phyloP scores from a whole-genome alignment of 2,797 vertebrate genomes.

The Coccyzus lansbergi region DNA sequence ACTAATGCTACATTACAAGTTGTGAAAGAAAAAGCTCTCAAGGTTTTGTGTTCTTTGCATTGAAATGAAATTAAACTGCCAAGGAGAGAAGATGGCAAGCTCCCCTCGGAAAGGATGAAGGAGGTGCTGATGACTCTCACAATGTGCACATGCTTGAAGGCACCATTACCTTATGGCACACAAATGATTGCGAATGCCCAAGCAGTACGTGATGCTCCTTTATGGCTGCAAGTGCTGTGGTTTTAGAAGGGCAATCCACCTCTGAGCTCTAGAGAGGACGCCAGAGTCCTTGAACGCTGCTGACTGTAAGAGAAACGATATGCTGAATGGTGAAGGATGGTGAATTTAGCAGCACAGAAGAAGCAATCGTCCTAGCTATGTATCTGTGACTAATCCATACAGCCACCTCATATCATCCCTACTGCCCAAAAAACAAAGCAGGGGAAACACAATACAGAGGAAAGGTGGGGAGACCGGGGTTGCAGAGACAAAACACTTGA shows the following conservation, averaged over 20 bases:
- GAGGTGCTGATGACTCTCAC: not conserved
- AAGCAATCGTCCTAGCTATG: not conserved
- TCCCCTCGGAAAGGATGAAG: not conserved
- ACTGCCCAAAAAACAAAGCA: not conserved
- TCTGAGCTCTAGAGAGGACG: not conserved
- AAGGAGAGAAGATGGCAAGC: not conserved
- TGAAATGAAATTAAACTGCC: not conserved
- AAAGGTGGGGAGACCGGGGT: not conserved
- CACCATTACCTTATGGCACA: not conserved
- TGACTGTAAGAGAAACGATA: not conserved
- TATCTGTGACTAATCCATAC: rapidly evolving
- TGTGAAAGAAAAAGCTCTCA: not conserved
- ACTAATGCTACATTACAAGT: not conserved
- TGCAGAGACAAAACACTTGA: not conserved
- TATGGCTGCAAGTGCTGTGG: not conserved
- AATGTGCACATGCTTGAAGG: rapidly evolving
- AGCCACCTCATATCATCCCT: not conserved
- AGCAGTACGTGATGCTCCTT: not conserved
- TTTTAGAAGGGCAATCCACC: not conserved
- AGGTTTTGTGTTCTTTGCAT: not conserved
- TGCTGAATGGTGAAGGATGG: not conserved
- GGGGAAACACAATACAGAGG: not conserved
- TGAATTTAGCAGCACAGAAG: not conserved
- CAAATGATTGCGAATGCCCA: not conserved
- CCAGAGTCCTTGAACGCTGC: not conserved